Evolutionary conservation across 1,140 invertebrate genomes (phyloP).

Genomic region (Drosophila chauvacae): DNA sequence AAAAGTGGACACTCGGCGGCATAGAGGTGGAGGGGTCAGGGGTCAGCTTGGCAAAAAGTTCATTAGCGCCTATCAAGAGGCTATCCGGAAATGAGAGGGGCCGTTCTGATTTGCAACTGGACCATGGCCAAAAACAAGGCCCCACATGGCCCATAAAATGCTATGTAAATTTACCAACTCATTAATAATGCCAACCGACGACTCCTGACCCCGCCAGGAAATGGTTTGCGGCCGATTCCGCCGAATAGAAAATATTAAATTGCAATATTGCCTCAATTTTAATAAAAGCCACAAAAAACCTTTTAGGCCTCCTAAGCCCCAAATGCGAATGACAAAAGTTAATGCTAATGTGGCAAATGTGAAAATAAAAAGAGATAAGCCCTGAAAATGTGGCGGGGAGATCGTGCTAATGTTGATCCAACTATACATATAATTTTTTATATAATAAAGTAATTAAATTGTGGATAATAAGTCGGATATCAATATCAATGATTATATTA

Average conservation of each 20-base stretch:
- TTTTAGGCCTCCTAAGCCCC: conserved; percentile 55
- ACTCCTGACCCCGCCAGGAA: conserved; percentile 14
- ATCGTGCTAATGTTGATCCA: background rate
- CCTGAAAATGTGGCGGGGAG: conserved; percentile 21
- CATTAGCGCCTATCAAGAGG: conserved; percentile 74
- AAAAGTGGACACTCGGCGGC: conserved; percentile 15
- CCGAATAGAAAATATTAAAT: conserved; percentile 57
- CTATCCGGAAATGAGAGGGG: conserved; percentile 34
- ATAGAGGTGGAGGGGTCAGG: background rate
- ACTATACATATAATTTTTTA: too few species aligned
- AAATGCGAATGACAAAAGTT: conserved; percentile 67
- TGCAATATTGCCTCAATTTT: conserved; percentile 63
- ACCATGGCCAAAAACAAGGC: conserved; percentile 29
- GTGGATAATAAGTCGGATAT: background rate
- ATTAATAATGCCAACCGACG: conserved; percentile 58
- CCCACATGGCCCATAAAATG: conserved; percentile 56
- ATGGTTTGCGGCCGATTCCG: conserved; percentile 36
- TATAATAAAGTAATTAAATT: background rate
- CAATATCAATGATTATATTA: too few species aligned
- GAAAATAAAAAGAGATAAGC: conserved; percentile 14
- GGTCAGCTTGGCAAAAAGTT: conserved; percentile 57
- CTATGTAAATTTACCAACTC: conserved; percentile 46
- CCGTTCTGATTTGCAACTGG: conserved; percentile 14
- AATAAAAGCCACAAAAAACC: conserved; percentile 64
- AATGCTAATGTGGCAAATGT: conserved; percentile 53